These are phyloP conservation scores for Pollimyrus isidori DNA, from an alignment of 2,113 vertebrate genomes.

Conservation along the genomic window DNA sequence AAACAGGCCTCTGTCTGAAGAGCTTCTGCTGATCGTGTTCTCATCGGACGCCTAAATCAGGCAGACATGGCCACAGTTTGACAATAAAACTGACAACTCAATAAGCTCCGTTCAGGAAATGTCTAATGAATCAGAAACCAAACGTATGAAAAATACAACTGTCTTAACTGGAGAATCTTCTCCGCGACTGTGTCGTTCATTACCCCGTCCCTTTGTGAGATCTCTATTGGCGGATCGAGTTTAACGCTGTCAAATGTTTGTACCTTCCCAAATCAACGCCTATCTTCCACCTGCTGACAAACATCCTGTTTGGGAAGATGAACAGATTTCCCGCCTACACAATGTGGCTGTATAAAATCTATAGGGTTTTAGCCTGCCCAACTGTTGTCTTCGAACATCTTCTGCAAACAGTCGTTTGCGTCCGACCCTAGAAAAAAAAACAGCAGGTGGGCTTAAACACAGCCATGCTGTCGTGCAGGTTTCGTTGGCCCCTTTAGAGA, in stretches of 20 bases:
- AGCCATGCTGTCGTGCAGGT: neutral
- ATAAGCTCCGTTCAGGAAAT: neutral
- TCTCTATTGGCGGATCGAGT: neutral
- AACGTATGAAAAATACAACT: neutral
- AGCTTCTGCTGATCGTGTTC: neutral
- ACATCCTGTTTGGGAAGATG: neutral
- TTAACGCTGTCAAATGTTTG: neutral
- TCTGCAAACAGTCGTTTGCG: neutral
- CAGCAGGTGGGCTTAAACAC: neutral
- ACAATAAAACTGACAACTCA: conserved; percentile 6
- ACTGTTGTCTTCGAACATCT: neutral
- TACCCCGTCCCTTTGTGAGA: neutral
- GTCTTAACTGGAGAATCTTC: neutral
- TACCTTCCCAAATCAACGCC: neutral
- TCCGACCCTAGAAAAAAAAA: neutral
- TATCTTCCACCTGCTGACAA: neutral
- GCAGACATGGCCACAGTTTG: neutral
- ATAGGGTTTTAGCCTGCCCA: conserved; percentile 2
- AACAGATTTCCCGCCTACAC: neutral
- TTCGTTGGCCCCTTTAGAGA: neutral
- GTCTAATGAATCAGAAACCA: neutral
- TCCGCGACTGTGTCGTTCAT: too few species aligned
- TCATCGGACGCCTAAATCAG: neutral
- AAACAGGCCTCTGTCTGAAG: neutral
- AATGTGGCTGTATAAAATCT: neutral